Percentiles rank a stretch among this genome's conserved stretches.
These are phyloP conservation scores for Drosophila ercepeae DNA, from an alignment of 1,140 invertebrate genomes.

Conservation along the genomic window DNA sequence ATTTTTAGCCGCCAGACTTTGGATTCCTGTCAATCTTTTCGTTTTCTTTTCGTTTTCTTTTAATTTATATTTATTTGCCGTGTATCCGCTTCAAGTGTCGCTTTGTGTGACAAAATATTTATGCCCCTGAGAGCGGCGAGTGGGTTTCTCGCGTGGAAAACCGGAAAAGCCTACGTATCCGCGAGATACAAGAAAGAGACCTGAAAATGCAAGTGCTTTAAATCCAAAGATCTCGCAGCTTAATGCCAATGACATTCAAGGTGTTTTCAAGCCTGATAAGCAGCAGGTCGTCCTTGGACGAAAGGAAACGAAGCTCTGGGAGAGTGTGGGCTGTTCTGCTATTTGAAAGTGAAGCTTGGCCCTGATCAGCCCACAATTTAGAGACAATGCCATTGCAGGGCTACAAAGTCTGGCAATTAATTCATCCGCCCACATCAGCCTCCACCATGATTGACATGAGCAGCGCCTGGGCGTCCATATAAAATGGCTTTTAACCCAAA, in stretches of 20 bases:
- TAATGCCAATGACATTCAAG: conserved; percentile 64
- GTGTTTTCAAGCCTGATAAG: conserved; percentile 59
- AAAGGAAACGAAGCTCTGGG: neutral
- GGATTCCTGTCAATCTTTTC: conserved; percentile 27
- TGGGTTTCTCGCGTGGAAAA: conserved; percentile 64
- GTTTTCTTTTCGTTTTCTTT: conserved; percentile 28
- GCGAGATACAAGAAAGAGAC: conserved; percentile 35
- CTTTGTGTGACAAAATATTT: conserved; percentile 52
- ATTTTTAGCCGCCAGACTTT: conserved; percentile 63
- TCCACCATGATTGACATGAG: conserved; percentile 37
- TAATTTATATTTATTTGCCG: conserved; percentile 32
- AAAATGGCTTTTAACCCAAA: conserved; percentile 75
- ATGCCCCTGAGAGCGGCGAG: conserved; percentile 19
- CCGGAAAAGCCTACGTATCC: conserved; percentile 72
- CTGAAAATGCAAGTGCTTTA: conserved; percentile 3
- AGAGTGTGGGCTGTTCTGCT: conserved; percentile 18
- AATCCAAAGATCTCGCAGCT: neutral
- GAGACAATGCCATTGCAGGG: too few relatives aligned
- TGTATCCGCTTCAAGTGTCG: conserved; percentile 38
- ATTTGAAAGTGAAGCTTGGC: conserved; percentile 52
- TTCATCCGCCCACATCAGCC: conserved; percentile 40
- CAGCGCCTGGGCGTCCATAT: conserved; percentile 47
- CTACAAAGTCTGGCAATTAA: conserved; percentile 29
- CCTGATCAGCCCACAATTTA: conserved; percentile 10
- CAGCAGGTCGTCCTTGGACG: conserved; percentile 59